phyloP scores from a whole-genome alignment of 2,888 invertebrate species.

The Latheticus oryzae region DNA sequence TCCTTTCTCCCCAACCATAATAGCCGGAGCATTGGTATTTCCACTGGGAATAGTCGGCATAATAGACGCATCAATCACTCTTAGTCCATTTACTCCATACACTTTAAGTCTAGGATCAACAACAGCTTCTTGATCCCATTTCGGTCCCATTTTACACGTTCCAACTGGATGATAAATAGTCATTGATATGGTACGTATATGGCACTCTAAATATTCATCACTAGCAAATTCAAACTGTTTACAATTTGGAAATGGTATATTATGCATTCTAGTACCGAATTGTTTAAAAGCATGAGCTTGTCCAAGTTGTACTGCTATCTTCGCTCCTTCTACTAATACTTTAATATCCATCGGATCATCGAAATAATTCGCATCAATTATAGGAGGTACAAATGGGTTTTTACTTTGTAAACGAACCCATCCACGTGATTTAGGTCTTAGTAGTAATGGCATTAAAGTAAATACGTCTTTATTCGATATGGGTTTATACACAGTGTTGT shows the following conservation, averaged over 20 bases:
- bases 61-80: constrained; percentile 88
- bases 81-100: constrained; percentile 80
- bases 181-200: constrained; percentile 87
- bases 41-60: constrained; percentile 92
- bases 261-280: constrained; percentile 81
- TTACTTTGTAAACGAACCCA: constrained; percentile 79
- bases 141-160: constrained; percentile 89
- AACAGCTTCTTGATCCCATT: constrained; percentile 81
- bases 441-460: constrained; percentile 87
- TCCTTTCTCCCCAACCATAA: constrained; percentile 92
- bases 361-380: constrained; percentile 94
- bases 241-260: constrained; percentile 83
- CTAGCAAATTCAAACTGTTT: constrained; percentile 77
- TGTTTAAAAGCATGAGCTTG: constrained; percentile 83
- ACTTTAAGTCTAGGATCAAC: constrained; percentile 84
- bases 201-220: constrained; percentile 89
- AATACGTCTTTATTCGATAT: constrained; percentile 84
- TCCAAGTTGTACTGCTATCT: constrained; percentile 78
- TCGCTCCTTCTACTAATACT: constrained; percentile 85
- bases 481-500: constrained; percentile 82
- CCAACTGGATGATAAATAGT: constrained; percentile 92
- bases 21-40: constrained; percentile 91
- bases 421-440: constrained; percentile 84
- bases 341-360: constrained; percentile 82
- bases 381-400: constrained; percentile 88